A percentile compares a stretch with the other conserved stretches of the same genome.
Evolutionary conservation across 53 echinoderm and acorn worm genomes (phyloP).

Genomic region (Apostichopus leukothele): DNA sequence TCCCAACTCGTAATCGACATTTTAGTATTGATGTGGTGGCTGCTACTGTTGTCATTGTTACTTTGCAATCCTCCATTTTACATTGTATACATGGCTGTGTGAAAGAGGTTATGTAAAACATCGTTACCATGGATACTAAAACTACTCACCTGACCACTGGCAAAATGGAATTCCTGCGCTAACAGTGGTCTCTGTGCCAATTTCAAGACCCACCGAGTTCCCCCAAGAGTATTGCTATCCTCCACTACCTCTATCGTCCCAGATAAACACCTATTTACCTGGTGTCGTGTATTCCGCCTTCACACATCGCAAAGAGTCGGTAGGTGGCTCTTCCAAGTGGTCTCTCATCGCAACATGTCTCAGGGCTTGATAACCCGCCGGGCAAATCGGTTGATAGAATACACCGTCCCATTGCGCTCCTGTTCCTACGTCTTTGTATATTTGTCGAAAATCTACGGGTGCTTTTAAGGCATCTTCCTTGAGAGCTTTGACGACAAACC

Average conservation of each 20-base stretch:
- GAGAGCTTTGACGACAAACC: constrained; percentile 6
- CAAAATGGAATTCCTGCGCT: neutral
- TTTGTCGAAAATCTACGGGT: neutral
- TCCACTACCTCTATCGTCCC: neutral
- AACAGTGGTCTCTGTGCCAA: neutral
- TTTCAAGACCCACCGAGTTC: neutral
- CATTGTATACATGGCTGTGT: too few relatives aligned
- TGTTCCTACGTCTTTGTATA: neutral
- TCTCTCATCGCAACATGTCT: constrained; percentile 13
- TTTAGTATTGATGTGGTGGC: too few relatives aligned
- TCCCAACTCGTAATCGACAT: too few relatives aligned
- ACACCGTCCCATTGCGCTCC: neutral
- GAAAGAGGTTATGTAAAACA: too few relatives aligned
- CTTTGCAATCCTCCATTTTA: too few relatives aligned
- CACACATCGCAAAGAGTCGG: neutral
- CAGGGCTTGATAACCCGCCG: neutral
- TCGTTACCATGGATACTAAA: too few relatives aligned
- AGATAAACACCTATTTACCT: neutral
- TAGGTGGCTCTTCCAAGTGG: neutral
- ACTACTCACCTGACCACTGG: neutral
- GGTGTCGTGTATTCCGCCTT: neutral
- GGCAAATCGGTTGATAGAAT: neutral
- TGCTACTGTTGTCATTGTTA: too few relatives aligned
- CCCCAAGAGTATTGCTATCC: constrained; percentile 4
- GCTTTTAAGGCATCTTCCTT: neutral